Conservation (phyloP, 2,797 vertebrate species). For the Scolopax rusticola region DNA sequence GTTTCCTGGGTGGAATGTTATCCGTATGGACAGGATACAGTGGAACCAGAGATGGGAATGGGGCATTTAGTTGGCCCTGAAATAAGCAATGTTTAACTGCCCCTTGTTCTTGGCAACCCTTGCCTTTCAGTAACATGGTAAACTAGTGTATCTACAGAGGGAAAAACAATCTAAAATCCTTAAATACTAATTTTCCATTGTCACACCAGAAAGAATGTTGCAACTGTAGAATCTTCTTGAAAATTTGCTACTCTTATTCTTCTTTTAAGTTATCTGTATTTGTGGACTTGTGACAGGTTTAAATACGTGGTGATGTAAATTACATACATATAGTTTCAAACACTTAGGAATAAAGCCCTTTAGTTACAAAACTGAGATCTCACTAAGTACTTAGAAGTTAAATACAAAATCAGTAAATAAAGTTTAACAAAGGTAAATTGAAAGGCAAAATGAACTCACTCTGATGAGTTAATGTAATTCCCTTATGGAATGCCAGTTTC, state of each 20-base stretch:
- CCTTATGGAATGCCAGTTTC: conserved; percentile 66
- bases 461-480: conserved; percentile 65
- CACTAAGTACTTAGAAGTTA: conserved; percentile 16
- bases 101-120: background rate
- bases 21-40: background rate
- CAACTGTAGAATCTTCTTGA: background rate
- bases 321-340: background rate
- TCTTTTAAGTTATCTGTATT: conserved; percentile 7
- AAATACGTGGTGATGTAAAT: background rate
- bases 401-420: conserved; percentile 55
- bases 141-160: background rate
- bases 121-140: background rate
- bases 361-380: conserved; percentile 27
- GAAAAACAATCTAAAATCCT: background rate
- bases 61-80: background rate
- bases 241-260: background rate
- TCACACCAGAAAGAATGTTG: background rate
- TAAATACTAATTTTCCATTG: background rate
- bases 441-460: conserved; percentile 65
- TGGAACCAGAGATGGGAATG: background rate
- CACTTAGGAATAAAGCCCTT: background rate
- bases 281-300: background rate
- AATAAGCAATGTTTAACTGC: background rate
- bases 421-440: conserved; percentile 63
- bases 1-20: background rate